phyloP scores from a whole-genome alignment of 2,888 invertebrate species.

The Drosophila macrothrix region DNA sequence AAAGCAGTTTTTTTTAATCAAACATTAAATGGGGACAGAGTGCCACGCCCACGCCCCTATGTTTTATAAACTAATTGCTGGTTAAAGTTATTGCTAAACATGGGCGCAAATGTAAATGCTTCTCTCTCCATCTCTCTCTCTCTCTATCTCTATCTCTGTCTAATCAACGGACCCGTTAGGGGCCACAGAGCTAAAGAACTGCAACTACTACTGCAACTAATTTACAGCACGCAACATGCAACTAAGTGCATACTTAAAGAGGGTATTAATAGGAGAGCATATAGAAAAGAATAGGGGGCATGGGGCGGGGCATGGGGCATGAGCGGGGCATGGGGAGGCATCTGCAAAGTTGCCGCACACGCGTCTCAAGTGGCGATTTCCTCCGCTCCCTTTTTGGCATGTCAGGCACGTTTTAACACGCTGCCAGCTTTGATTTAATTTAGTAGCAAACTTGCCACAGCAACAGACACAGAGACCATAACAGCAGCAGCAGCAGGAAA shows the following conservation, averaged over 20 bases:
- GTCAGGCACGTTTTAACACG: slow-evolving; percentile 80
- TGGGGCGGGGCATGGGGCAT: background rate
- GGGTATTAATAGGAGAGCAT: slow-evolving; percentile 13
- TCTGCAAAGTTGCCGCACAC: slow-evolving; percentile 39
- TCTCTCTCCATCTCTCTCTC: background rate
- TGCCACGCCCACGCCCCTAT: slow-evolving; percentile 46
- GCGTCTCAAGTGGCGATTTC: slow-evolving; percentile 78
- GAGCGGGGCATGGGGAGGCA: background rate
- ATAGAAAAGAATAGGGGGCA: background rate
- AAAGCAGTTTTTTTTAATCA: slow-evolving; percentile 12
- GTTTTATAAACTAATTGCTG: slow-evolving; percentile 51
- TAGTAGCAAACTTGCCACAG: slow-evolving; percentile 69
- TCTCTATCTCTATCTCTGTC: background rate
- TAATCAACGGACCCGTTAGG: slow-evolving; percentile 59
- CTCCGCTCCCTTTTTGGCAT: slow-evolving; percentile 64
- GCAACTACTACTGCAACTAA: slow-evolving; percentile 57
- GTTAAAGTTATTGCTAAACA: slow-evolving; percentile 58
- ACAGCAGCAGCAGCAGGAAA: slow-evolving; percentile 42
- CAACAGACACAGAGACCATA: slow-evolving; percentile 8
- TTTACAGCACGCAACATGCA: slow-evolving; percentile 73
- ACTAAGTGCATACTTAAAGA: slow-evolving; percentile 44
- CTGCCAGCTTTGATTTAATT: slow-evolving; percentile 81
- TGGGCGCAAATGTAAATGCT: slow-evolving; percentile 46
- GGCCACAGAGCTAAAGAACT: slow-evolving; percentile 5
- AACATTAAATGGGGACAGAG: slow-evolving; percentile 37